phyloP scores from a whole-genome alignment of 2,888 invertebrate species.

The Drosophila mettleri region DNA sequence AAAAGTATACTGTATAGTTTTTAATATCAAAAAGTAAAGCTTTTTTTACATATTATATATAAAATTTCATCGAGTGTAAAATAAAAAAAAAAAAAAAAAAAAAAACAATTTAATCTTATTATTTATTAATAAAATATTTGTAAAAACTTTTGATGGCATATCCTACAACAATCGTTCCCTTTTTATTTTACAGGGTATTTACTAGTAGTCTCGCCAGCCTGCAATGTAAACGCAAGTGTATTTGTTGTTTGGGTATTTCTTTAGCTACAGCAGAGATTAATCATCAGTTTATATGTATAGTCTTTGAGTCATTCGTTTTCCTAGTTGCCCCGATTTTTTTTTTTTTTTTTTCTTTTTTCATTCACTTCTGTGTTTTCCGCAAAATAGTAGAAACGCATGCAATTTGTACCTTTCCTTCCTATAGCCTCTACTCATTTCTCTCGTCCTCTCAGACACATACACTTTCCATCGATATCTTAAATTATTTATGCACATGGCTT shows the following conservation, averaged over 20 bases:
- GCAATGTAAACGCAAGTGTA: neutral
- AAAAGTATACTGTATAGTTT: neutral
- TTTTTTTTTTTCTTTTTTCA: neutral
- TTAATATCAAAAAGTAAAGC: no score
- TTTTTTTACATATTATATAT: no score
- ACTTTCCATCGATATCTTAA: conserved; percentile 27
- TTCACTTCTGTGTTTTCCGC: conserved; percentile 16
- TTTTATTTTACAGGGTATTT: conserved; percentile 24
- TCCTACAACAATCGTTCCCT: no score
- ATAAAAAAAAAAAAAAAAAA: no score
- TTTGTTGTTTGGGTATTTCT: conserved; percentile 3
- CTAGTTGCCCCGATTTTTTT: conserved; percentile 23
- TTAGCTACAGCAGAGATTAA: conserved; percentile 57
- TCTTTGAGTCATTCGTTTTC: conserved; percentile 54
- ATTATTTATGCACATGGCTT: conserved; percentile 61
- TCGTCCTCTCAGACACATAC: neutral
- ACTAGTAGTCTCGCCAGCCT: conserved; percentile 1
- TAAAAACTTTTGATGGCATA: neutral
- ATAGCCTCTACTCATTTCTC: no score
- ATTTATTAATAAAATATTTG: no score
- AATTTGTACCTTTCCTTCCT: conserved; percentile 41
- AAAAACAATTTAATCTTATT: no score
- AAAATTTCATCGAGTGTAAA: no score
- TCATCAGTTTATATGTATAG: conserved; percentile 60
- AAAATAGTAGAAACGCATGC: conserved; percentile 29